Percentiles rank a stretch among this genome's conserved stretches.
Evolutionary conservation across 1,140 invertebrate species (phyloP).

Genomic region (Heliconius nattereri): DNA sequence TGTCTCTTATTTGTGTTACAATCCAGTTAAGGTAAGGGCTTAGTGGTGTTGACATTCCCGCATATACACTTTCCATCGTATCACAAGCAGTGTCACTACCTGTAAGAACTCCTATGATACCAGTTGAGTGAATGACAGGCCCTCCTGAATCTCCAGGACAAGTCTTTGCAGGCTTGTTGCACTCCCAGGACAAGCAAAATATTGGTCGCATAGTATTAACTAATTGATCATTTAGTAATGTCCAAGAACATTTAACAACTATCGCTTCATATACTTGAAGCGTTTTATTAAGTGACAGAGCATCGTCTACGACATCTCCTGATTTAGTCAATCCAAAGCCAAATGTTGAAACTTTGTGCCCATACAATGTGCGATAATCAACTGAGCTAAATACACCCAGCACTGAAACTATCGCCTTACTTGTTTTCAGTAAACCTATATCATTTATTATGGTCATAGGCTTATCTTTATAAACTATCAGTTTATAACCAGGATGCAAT

Average conservation of each 20-base stretch:
- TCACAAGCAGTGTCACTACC: background rate
- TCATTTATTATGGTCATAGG: background rate
- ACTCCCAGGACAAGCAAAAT: background rate
- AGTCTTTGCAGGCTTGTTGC: background rate
- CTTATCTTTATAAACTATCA: background rate
- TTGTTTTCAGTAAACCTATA: background rate
- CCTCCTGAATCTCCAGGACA: background rate
- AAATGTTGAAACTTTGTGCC: background rate
- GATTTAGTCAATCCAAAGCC: background rate
- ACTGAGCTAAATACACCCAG: background rate
- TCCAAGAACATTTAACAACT: background rate
- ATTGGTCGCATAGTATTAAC: background rate
- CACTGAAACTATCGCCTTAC: background rate
- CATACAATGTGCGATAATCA: background rate
- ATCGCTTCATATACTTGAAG: background rate
- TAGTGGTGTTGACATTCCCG: background rate
- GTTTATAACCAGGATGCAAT: background rate
- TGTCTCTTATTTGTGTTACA: background rate
- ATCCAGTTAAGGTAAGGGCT: background rate
- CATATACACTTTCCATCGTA: background rate
- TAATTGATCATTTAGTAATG: too few relatives aligned
- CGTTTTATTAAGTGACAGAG: background rate
- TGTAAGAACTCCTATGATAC: background rate
- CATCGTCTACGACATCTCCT: background rate
- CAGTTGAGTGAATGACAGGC: background rate